Percentiles rank a stretch among this genome's conserved stretches.
Conservation (phyloP, 2,888 invertebrate species). For the Apamea crenata region DNA sequence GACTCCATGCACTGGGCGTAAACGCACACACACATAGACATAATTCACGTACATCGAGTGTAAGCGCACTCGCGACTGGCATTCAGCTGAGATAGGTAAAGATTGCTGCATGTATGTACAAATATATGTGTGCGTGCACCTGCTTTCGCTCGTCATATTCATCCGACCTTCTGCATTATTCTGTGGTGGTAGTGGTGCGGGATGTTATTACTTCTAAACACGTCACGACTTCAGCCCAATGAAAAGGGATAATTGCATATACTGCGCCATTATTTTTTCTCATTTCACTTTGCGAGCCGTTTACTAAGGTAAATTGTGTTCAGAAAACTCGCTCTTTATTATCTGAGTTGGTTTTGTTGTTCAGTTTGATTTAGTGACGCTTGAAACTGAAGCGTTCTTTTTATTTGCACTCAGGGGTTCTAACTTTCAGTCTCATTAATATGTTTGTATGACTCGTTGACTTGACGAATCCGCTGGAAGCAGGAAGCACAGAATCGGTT, state of each 20-base stretch:
- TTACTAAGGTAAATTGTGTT: constrained; percentile 78
- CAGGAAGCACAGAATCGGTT: background rate
- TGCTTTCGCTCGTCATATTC: background rate
- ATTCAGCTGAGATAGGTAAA: no score
- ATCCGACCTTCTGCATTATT: constrained; percentile 6
- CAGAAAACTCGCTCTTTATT: constrained; percentile 69
- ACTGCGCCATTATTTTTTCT: constrained; percentile 80
- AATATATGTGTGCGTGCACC: background rate
- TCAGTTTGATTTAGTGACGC: constrained; percentile 35
- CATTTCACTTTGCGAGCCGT: constrained; percentile 78
- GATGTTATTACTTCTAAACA: constrained; percentile 65
- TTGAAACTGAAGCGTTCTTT: constrained; percentile 38
- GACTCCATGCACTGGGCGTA: background rate
- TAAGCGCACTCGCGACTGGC: background rate
- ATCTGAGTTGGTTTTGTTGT: constrained; percentile 42
- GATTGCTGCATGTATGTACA: background rate
- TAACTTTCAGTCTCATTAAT: background rate
- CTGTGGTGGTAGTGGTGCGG: constrained; percentile 16
- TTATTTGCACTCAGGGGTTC: background rate
- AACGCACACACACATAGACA: background rate
- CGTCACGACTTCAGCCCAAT: constrained; percentile 69
- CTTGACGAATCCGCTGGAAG: background rate
- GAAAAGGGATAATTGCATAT: constrained; percentile 85
- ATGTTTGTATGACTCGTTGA: background rate
- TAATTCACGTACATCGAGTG: background rate